A percentile compares a stretch with the other conserved stretches of the same genome.
Conservation (phyloP, 2,797 vertebrate genomes). For the Ammospiza maritima region DNA sequence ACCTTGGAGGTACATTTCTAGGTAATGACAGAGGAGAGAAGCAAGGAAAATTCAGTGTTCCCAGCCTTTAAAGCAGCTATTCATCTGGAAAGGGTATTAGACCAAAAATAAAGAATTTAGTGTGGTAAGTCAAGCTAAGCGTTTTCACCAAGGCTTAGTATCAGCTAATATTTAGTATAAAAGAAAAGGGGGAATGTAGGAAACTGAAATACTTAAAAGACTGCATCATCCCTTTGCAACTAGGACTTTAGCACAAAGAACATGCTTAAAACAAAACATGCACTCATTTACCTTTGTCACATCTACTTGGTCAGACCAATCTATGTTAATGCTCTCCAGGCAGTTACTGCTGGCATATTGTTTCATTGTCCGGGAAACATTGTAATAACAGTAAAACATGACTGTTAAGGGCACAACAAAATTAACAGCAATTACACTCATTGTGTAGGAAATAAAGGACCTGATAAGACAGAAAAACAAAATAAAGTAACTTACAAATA, state of each 20-base stretch:
- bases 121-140: background rate
- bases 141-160: background rate
- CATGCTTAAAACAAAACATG: background rate
- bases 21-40: background rate
- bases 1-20: background rate
- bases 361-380: slow-evolving; percentile 86
- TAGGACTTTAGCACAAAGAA: background rate
- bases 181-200: background rate
- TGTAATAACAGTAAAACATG: slow-evolving; percentile 98
- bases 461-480: slow-evolving; percentile 76
- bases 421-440: slow-evolving; percentile 90
- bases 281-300: slow-evolving; percentile 84
- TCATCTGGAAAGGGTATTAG: background rate
- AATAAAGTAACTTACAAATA: slow-evolving; percentile 44
- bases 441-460: slow-evolving; percentile 88
- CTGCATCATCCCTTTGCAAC: background rate
- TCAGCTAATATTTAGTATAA: background rate
- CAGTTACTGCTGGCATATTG: slow-evolving; percentile 78
- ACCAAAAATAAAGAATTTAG: background rate
- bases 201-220: background rate
- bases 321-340: slow-evolving; percentile 81
- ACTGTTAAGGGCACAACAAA: slow-evolving; percentile 89
- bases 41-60: background rate
- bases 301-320: slow-evolving; percentile 94
- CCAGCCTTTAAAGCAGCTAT: background rate